Percentiles rank a stretch among this genome's conserved stretches.
These are phyloP conservation scores for Hylyphantes graminicola DNA, from an alignment of 1,140 invertebrate genomes.

Conservation along the genomic window DNA sequence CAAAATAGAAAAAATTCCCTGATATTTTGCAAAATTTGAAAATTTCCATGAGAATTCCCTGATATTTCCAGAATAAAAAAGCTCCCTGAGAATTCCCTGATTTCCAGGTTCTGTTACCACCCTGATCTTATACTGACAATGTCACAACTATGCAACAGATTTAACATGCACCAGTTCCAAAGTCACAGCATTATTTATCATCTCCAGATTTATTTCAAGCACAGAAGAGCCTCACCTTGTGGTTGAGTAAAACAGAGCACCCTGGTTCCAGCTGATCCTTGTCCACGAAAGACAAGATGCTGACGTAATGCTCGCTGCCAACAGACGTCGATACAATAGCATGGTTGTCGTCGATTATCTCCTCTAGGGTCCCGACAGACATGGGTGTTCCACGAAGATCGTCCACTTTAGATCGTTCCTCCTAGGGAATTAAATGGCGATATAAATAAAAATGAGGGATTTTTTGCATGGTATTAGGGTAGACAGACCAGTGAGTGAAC, in stretches of 20 bases:
- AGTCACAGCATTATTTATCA: neutral
- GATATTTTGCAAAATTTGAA: too few species aligned
- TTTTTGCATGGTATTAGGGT: too few species aligned
- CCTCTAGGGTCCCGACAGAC: slow-evolving; percentile 99
- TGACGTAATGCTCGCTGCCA: slow-evolving; percentile 99
- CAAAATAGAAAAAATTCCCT: too few species aligned
- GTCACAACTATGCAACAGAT: slow-evolving; percentile 63
- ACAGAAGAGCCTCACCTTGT: slow-evolving; percentile 82
- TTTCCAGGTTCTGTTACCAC: too few species aligned
- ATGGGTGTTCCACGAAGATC: slow-evolving; percentile 98
- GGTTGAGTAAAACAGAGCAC: slow-evolving; percentile 97
- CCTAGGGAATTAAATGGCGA: slow-evolving; percentile 69
- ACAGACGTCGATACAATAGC: slow-evolving; percentile 99
- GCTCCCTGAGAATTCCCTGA: too few species aligned
- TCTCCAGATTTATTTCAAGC: neutral
- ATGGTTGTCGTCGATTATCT: slow-evolving; percentile 99
- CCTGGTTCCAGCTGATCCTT: slow-evolving; percentile 99
- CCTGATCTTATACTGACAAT: too few species aligned
- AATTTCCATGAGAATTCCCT: too few species aligned
- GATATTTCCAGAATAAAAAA: too few species aligned
- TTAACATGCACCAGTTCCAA: neutral
- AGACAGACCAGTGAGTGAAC: too few species aligned
- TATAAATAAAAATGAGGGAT: neutral
- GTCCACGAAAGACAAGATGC: slow-evolving; percentile 99
- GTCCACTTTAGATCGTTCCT: slow-evolving; percentile 94